Conservation (phyloP, 37 sponge, comb jelly and placozoan species). For the Halichondria panicea region DNA sequence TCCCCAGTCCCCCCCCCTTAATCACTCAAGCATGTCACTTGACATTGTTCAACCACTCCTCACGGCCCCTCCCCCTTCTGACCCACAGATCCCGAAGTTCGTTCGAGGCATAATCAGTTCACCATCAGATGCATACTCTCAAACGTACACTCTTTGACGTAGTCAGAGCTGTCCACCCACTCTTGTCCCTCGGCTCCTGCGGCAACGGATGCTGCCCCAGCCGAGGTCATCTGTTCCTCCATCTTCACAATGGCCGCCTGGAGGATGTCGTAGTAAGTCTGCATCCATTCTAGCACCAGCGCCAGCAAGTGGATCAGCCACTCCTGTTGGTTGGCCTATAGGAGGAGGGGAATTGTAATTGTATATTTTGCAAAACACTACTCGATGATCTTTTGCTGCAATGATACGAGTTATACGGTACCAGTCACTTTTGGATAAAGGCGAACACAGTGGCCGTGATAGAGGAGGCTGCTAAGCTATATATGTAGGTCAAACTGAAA, state of each 20-base stretch:
- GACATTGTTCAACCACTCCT: too few relatives aligned
- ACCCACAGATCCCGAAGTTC: neutral
- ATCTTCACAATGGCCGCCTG: neutral
- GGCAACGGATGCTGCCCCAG: neutral
- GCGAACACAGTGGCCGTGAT: too few relatives aligned
- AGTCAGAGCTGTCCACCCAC: neutral
- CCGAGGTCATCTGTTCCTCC: neutral
- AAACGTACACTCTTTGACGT: slow-evolving; percentile 2
- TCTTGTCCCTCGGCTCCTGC: neutral
- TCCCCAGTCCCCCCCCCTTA: neutral
- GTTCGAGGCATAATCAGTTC: neutral
- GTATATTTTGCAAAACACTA: too few relatives aligned
- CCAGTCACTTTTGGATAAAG: too few relatives aligned
- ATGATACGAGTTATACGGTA: too few relatives aligned
- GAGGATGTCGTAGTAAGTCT: slow-evolving; percentile 16
- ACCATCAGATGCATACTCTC: neutral
- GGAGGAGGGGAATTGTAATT: neutral
- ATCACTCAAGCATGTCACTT: too few relatives aligned
- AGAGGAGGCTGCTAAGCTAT: too few relatives aligned
- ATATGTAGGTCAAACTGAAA: too few relatives aligned
- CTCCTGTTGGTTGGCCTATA: slow-evolving; percentile 24
- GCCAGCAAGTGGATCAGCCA: slow-evolving; percentile 58
- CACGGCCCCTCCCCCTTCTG: neutral
- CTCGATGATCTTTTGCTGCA: too few relatives aligned
- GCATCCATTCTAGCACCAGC: slow-evolving; percentile 54